Percentiles rank a stretch among this genome's conserved stretches.
Evolutionary conservation across 2,113 vertebrate species (phyloP).

Genomic region (Athene noctua): DNA sequence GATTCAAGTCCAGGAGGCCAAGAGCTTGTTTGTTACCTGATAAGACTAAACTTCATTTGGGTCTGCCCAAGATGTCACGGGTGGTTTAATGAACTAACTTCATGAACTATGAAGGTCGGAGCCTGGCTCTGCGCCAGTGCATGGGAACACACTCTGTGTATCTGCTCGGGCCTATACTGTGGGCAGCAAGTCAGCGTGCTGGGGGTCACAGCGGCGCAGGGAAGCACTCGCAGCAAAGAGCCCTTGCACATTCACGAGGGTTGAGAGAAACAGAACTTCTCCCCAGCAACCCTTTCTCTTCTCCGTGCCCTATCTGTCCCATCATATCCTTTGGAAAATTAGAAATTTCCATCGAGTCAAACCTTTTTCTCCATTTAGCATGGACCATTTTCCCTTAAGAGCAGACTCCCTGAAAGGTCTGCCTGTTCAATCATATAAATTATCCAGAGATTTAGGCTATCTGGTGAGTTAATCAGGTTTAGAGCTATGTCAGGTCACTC

Average conservation of each 20-base stretch:
- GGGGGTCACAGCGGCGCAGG: neutral
- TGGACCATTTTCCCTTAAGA: neutral
- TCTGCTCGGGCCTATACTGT: neutral
- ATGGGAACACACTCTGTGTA: neutral
- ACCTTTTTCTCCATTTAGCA: neutral
- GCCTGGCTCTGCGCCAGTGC: neutral
- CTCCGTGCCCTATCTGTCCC: neutral
- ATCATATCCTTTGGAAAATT: neutral
- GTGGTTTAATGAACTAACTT: neutral
- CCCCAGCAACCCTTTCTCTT: neutral
- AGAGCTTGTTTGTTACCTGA: conserved; percentile 7
- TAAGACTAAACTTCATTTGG: neutral
- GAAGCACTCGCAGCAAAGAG: neutral
- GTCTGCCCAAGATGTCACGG: neutral
- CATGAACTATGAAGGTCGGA: neutral
- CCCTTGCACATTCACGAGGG: accelerated
- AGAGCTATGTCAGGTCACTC: neutral
- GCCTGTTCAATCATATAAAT: neutral
- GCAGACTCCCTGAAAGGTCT: neutral
- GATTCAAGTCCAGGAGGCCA: neutral
- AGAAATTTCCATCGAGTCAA: neutral
- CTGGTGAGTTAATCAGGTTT: neutral
- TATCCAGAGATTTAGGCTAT: neutral
- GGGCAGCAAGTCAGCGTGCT: neutral
- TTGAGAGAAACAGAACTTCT: neutral